Percentiles rank a stretch among this genome's conserved stretches.
phyloP scores from a whole-genome alignment of 2,797 vertebrate species.

The Ibycter americanus region DNA sequence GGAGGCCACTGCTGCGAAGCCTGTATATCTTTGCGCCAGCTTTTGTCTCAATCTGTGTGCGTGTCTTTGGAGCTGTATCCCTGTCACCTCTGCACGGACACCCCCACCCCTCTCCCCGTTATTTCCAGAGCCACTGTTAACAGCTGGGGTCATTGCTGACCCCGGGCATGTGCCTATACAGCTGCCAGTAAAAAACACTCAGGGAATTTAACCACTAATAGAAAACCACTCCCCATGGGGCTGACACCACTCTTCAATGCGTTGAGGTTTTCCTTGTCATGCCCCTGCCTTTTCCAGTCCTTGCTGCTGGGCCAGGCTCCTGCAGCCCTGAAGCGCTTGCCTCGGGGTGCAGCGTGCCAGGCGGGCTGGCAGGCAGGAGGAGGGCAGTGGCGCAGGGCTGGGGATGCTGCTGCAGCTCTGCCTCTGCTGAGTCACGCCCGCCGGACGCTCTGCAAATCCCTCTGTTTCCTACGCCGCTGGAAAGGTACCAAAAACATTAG shows the following conservation, averaged over 20 bases:
- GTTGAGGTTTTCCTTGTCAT: not conserved
- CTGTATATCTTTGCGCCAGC: not conserved
- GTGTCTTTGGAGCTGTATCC: not conserved
- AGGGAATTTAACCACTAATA: not conserved
- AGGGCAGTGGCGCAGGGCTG: not conserved
- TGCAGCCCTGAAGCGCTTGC: not conserved
- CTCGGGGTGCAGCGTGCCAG: not conserved
- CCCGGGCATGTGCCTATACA: accelerated
- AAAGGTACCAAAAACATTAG: constrained; percentile 34
- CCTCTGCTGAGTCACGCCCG: constrained; percentile 23
- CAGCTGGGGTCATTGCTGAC: not conserved
- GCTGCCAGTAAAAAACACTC: not conserved
- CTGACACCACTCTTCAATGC: not conserved
- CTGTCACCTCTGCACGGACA: not conserved
- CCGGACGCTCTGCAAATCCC: not conserved
- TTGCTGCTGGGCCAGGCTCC: not conserved
- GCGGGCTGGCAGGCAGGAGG: not conserved
- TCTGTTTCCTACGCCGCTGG: not conserved
- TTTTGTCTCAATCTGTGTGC: not conserved
- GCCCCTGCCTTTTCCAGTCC: not conserved
- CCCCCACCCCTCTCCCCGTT: not conserved
- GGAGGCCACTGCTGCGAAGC: not conserved
- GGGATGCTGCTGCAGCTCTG: not conserved
- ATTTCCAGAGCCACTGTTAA: not conserved
- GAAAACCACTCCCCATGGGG: not conserved